A percentile compares a stretch with the other conserved stretches of the same genome.
phyloP scores from a whole-genome alignment of 2,888 invertebrate species.

The Idaea dimidiata region DNA sequence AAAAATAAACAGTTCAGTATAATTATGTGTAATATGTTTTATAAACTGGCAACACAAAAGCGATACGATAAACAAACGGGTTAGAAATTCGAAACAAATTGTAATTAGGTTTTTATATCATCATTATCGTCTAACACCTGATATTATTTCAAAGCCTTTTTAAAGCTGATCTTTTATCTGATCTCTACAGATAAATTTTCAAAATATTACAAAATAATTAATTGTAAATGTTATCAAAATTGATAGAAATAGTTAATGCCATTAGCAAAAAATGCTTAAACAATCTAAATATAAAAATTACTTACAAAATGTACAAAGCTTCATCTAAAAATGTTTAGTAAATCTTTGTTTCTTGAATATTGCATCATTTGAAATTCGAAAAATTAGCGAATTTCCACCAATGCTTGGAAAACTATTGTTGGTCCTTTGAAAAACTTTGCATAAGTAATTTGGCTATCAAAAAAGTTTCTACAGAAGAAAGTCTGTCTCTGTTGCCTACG shows the following conservation, averaged over 20 bases:
- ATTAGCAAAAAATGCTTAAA: background rate
- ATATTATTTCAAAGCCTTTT: too few relatives aligned
- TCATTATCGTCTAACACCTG: too few relatives aligned
- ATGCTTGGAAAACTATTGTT: too few relatives aligned
- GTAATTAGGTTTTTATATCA: too few relatives aligned
- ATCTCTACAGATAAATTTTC: background rate
- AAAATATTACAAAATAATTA: background rate
- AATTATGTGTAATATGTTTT: background rate
- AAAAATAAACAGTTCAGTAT: background rate
- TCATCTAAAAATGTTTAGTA: slow-evolving; percentile 1
- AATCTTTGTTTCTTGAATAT: background rate
- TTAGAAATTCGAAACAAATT: too few relatives aligned
- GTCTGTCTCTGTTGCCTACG: too few relatives aligned
- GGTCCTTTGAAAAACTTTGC: too few relatives aligned
- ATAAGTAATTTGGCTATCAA: too few relatives aligned
- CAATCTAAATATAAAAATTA: background rate
- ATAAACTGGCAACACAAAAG: background rate
- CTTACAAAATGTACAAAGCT: slow-evolving; percentile 1
- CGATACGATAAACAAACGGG: too few relatives aligned
- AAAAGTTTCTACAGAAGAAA: too few relatives aligned
- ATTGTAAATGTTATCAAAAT: background rate
- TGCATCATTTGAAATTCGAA: background rate
- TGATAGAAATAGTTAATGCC: background rate
- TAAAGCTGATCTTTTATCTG: too few relatives aligned
- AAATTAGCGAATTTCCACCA: too few relatives aligned